phyloP scores from a whole-genome alignment of 2,113 vertebrate species.

The Lepisosteus osseus region DNA sequence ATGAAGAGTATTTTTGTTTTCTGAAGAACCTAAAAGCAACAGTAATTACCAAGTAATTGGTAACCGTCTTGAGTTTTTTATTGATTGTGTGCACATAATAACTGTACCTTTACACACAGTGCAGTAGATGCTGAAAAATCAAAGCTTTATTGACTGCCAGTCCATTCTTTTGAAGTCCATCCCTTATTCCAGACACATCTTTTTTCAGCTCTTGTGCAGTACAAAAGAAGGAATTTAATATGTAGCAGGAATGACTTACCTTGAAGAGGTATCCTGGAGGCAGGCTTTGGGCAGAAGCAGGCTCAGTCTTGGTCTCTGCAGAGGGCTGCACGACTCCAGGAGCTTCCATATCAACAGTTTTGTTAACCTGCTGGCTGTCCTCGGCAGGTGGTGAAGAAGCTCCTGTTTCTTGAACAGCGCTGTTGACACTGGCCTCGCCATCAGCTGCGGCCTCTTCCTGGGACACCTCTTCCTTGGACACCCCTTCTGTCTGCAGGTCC shows the following conservation, averaged over 20 bases:
- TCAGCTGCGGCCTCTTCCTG: background rate
- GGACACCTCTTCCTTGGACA: conserved; percentile 31
- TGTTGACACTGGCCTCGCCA: conserved; percentile 23
- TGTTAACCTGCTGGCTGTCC: conserved; percentile 27
- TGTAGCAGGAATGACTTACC: conserved; percentile 50
- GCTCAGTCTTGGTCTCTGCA: conserved; percentile 34
- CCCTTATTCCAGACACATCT: too few species aligned
- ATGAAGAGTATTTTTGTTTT: too few species aligned
- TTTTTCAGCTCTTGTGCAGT: too few species aligned
- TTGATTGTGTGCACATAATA: too few species aligned
- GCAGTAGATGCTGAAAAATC: too few species aligned
- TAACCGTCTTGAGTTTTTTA: too few species aligned
- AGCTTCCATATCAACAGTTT: background rate
- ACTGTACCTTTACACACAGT: too few species aligned
- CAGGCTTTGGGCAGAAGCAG: conserved; percentile 42
- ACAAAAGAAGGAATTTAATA: too few species aligned
- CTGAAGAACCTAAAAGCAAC: too few species aligned
- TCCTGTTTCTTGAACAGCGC: conserved; percentile 60
- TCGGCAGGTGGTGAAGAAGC: conserved; percentile 49
- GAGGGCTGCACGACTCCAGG: conserved; percentile 14
- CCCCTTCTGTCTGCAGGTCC: conserved; percentile 17
- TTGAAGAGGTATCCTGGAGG: conserved; percentile 83
- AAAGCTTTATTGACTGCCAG: too few species aligned
- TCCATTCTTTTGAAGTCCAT: too few species aligned
- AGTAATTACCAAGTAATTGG: too few species aligned